Evolutionary conservation across 2,113 vertebrate genomes (phyloP).

Genomic region (Butorides virescens): DNA sequence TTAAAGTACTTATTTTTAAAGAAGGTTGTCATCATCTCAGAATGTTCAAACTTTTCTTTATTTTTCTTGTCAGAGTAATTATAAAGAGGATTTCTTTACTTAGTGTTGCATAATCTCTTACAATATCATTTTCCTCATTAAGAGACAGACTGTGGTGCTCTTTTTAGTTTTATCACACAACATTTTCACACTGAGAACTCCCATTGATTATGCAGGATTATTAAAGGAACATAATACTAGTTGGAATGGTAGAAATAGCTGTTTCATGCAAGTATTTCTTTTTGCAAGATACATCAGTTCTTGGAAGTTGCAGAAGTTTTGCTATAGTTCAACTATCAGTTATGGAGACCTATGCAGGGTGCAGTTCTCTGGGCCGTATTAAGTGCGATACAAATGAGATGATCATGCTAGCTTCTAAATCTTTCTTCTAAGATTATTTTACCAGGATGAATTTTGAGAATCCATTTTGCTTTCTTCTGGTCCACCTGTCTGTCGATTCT

Average conservation of each 20-base stretch:
- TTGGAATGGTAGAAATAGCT: background rate
- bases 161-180: background rate
- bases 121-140: background rate
- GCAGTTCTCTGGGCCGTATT: background rate
- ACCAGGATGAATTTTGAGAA: background rate
- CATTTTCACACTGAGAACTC: background rate
- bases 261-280: slow-evolving; percentile 18
- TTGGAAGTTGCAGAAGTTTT: slow-evolving; percentile 3
- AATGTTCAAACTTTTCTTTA: slow-evolving; percentile 15
- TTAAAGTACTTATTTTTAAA: slow-evolving; percentile 3
- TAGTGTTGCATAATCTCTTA: background rate
- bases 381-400: background rate
- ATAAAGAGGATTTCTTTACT: background rate
- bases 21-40: background rate
- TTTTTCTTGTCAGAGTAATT: slow-evolving; percentile 14
- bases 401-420: background rate
- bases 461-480: background rate
- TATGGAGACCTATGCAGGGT: background rate
- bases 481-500: background rate
- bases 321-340: background rate
- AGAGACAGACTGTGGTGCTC: background rate
- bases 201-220: background rate
- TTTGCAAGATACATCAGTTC: background rate
- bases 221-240: background rate
- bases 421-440: background rate